Percentiles rank a stretch among this genome's conserved stretches.
These are phyloP conservation scores for Mormyrops boulengeri DNA, from an alignment of 2,797 vertebrate species.

Conservation along the genomic window DNA sequence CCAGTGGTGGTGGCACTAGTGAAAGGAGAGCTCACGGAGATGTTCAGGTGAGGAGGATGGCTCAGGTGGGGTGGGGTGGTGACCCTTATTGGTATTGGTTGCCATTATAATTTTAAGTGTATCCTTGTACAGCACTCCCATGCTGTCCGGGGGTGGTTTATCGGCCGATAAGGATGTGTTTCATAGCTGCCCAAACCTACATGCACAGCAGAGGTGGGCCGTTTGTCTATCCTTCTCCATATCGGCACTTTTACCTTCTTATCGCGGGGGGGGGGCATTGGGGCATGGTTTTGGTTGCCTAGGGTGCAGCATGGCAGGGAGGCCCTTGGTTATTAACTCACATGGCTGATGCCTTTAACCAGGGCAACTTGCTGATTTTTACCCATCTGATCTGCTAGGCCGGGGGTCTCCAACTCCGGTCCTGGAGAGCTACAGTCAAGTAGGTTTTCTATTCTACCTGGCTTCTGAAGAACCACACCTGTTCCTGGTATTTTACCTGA, in stretches of 20 bases:
- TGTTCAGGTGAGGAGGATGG: constrained; percentile 82
- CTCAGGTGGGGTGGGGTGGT: background rate
- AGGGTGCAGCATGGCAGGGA: background rate
- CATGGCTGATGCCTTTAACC: background rate
- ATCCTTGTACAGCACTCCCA: background rate
- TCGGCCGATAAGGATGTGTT: background rate
- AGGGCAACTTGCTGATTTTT: background rate
- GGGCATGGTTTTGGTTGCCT: background rate
- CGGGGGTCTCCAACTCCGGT: no score
- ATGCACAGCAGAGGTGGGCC: background rate
- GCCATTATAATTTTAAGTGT: background rate
- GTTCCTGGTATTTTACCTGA: no score
- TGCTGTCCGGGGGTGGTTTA: background rate
- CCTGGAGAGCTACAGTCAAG: no score
- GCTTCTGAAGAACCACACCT: no score
- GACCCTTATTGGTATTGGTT: background rate
- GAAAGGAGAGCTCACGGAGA: constrained; percentile 88
- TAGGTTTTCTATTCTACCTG: no score
- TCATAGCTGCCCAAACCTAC: background rate
- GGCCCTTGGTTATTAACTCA: background rate
- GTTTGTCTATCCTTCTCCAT: background rate
- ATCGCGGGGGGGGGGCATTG: background rate
- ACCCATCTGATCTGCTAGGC: background rate
- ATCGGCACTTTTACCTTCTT: background rate
- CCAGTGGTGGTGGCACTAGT: constrained; percentile 80